Base-by-base conservation (phyloP, 2,113 vertebrate genomes). In the Lycaon pictus region DNA sequence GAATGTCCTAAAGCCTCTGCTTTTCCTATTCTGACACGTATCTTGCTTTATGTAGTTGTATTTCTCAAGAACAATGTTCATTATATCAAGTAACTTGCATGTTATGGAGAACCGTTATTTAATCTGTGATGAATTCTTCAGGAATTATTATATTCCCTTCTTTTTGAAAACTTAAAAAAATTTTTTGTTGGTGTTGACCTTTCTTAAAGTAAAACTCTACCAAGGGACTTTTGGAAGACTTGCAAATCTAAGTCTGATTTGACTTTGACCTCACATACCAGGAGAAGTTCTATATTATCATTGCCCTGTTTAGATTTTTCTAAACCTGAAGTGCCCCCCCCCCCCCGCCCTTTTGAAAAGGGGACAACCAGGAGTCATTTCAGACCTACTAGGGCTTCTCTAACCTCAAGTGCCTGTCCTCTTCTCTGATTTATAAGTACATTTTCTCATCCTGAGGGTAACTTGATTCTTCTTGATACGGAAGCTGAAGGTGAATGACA, bases 401-500 rank as follows among this genome's bases (percentile, higher is more conserved):
- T 69, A 69, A 23, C 32, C n/a, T 71, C 37, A 55, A 19, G 43
- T 51, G 35, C 27, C 83, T 77, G 4, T 29, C 43, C n/a, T 93
- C 23, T 62, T 3, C 56, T 88, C 23, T 83, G n/a, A 88, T 96
- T 25, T 60, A 60, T 72, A 35, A 53, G 27, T 72, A 3, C 53
- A 77, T 43, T 51, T 63, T 90, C 77, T 94, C 91, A 79, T 93
- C 82, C 86, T 8, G 58, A 95, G 37, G 32, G 71, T 82, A 51
- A 60, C 72, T 32, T 71, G 56, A 17, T 55, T 77, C 37, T 72
- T 76, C 11, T 56, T 74, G 79, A 58, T 12, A 35, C 91, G 55
- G 43, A 95, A 87, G 87, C 84, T 72, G 76, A 90, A 88, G 19
- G 63, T 92, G 88, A 97, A 93, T 77, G 80, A 87, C 80, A 96